Evolutionary conservation across 2,113 vertebrate genomes (phyloP).

Genomic region (Holacanthus passer): DNA sequence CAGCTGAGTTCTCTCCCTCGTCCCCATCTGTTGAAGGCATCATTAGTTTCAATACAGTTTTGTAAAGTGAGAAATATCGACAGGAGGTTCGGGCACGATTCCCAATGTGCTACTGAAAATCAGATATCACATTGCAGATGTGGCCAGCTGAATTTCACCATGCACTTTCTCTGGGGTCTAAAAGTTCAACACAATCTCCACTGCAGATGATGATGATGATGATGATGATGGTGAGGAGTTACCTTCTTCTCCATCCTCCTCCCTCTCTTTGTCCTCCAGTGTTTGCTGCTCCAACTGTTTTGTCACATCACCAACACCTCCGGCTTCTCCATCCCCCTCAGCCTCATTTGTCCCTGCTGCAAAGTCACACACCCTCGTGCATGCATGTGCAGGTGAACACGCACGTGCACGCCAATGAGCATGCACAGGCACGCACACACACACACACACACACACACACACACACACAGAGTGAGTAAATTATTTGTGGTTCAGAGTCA

Average conservation of each 20-base stretch:
- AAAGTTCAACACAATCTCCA: slow-evolving; percentile 30
- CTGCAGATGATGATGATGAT: slow-evolving; percentile 20
- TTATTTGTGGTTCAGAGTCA: slow-evolving; percentile 51
- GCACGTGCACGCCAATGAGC: background rate
- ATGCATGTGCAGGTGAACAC: slow-evolving; percentile 66
- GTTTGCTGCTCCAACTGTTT: slow-evolving; percentile 92
- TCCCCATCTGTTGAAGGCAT: slow-evolving; percentile 81
- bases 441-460: slow-evolving; percentile 13
- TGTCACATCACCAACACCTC: slow-evolving; percentile 86
- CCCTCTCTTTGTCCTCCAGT: slow-evolving; percentile 92
- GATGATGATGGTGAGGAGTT: slow-evolving; percentile 49
- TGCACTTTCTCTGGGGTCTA: slow-evolving; percentile 10
- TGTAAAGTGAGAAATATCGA: slow-evolving; percentile 61
- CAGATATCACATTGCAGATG: slow-evolving; percentile 58
- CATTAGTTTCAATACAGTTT: slow-evolving; percentile 61
- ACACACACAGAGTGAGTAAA: slow-evolving; percentile 35
- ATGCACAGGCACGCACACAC: background rate
- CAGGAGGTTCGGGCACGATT: slow-evolving; percentile 43
- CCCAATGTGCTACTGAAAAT: slow-evolving; percentile 54
- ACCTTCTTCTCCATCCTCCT: slow-evolving; percentile 94
- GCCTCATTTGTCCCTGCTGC: slow-evolving; percentile 87
- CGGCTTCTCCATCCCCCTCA: slow-evolving; percentile 86
- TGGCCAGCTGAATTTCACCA: slow-evolving; percentile 23
- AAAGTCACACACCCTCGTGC: slow-evolving; percentile 79
- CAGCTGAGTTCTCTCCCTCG: slow-evolving; percentile 78